Percentiles rank a stretch among this genome's conserved stretches.
Evolutionary conservation across 2,888 invertebrate species (phyloP).

Genomic region (Noctua fimbriata): DNA sequence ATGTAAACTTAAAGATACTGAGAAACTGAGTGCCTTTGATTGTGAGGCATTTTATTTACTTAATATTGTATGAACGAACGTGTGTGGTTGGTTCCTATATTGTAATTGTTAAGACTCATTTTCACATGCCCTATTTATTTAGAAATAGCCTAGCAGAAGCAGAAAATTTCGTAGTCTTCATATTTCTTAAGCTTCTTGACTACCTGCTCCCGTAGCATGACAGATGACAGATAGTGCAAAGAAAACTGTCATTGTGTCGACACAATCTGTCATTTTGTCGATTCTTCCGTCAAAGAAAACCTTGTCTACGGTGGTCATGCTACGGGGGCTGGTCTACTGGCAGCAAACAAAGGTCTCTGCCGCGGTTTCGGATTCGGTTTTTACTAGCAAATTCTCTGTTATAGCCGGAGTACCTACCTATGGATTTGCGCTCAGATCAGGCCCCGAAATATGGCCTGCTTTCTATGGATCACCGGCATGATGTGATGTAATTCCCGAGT

Average conservation of each 20-base stretch:
- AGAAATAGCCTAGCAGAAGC: background rate
- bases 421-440: background rate
- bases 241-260: too few relatives aligned
- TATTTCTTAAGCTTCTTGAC: background rate
- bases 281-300: too few relatives aligned
- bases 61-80: constrained; percentile 30
- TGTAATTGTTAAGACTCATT: constrained; percentile 33
- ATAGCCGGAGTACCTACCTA: background rate
- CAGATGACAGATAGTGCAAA: too few relatives aligned
- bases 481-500: background rate
- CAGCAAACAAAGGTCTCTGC: background rate
- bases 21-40: constrained; percentile 52
- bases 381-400: background rate
- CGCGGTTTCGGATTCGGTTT: background rate
- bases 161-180: background rate
- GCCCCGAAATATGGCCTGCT: background rate
- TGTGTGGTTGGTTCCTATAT: constrained; percentile 9
- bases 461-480: too few relatives aligned
- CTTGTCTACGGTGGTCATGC: too few relatives aligned
- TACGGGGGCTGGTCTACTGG: too few relatives aligned
- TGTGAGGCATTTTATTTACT: constrained; percentile 61
- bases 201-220: too few relatives aligned
- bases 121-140: background rate
- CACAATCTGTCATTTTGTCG: too few relatives aligned
- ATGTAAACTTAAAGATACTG: constrained; percentile 58